phyloP scores from a whole-genome alignment of 2,113 vertebrate genomes.

The Dasyprocta punctata region DNA sequence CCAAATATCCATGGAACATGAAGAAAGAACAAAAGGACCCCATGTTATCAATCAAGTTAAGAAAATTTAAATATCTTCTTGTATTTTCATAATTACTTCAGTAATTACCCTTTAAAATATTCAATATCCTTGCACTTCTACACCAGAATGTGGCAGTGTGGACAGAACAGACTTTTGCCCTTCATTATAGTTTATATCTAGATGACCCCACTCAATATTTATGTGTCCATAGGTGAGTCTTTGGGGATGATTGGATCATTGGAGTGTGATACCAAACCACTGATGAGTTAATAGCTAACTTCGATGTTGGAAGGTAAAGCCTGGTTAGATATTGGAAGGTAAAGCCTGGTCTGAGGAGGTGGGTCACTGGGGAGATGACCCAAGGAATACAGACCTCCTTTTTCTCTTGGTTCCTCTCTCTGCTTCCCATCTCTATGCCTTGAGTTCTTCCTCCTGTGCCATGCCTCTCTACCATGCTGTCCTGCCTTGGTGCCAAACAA shows the following conservation, averaged over 20 bases:
- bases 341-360: neutral
- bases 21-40: neutral
- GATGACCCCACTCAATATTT: neutral
- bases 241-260: neutral
- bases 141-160: neutral
- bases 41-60: neutral
- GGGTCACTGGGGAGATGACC: neutral
- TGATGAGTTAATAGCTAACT: neutral
- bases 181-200: neutral
- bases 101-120: neutral
- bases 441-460: neutral
- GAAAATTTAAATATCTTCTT: neutral
- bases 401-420: neutral
- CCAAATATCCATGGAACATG: neutral
- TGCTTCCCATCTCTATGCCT: neutral
- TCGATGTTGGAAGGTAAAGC: neutral
- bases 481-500: neutral
- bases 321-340: neutral
- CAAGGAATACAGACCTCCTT: neutral
- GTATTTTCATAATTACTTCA: neutral
- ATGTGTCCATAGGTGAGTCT: neutral
- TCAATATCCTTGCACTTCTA: neutral
- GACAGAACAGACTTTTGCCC: neutral
- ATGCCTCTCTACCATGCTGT: neutral
- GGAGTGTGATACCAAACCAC: neutral